phyloP scores from a whole-genome alignment of 2,113 vertebrate species.

The Egretta garzetta region DNA sequence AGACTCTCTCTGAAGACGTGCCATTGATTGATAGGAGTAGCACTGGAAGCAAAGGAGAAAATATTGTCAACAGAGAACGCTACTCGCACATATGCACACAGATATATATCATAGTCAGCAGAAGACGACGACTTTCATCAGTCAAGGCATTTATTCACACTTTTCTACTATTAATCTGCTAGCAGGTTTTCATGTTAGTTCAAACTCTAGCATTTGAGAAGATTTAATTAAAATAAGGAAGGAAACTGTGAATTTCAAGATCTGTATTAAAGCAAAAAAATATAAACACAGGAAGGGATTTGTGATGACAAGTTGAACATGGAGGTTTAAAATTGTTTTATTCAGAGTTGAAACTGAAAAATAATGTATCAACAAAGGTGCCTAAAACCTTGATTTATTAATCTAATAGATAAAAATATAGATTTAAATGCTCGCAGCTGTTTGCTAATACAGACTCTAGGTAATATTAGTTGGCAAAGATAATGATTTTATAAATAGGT shows the following conservation, averaged over 20 bases:
- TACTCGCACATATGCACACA: not conserved
- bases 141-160: not conserved
- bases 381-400: not conserved
- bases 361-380: not conserved
- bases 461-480: not conserved
- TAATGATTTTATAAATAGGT: not conserved
- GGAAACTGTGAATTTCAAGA: conserved; percentile 11
- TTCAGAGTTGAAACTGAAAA: not conserved
- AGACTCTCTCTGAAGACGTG: not conserved
- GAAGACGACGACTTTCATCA: not conserved
- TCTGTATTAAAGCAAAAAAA: not conserved
- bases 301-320: not conserved
- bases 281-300: not conserved
- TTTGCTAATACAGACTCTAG: not conserved
- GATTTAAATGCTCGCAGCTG: not conserved
- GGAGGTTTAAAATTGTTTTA: not conserved
- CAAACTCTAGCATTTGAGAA: not conserved
- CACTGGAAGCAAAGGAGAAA: not conserved
- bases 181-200: not conserved
- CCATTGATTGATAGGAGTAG: not conserved
- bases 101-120: not conserved
- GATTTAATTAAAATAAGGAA: conserved; percentile 7
- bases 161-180: conserved; percentile 16
- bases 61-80: not conserved
- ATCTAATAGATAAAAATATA: not conserved